Percentiles rank a stretch among this genome's conserved stretches.
These are phyloP conservation scores for Operophtera brumata DNA, from an alignment of 2,888 invertebrate species.

Conservation along the genomic window DNA sequence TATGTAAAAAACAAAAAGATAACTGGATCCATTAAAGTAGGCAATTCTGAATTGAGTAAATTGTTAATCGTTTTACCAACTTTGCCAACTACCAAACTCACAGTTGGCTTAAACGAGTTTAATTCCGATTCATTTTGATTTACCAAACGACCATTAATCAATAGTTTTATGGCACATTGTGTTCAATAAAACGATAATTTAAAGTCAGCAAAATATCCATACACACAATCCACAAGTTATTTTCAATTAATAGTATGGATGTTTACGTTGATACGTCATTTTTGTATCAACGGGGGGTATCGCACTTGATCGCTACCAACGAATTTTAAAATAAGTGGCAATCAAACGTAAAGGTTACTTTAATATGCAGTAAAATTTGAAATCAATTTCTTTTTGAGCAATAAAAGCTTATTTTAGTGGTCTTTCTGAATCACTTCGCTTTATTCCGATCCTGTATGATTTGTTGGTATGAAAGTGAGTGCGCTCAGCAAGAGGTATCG, in stretches of 20 bases:
- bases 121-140: slow-evolving; percentile 10
- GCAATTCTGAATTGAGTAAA: too few species aligned
- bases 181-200: slow-evolving; percentile 16
- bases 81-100: too few species aligned
- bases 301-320: slow-evolving; percentile 39
- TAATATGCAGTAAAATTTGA: slow-evolving; percentile 77
- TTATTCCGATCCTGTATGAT: slow-evolving; percentile 44
- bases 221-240: slow-evolving; percentile 44
- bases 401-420: slow-evolving; percentile 66
- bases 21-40: too few species aligned
- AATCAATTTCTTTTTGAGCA: slow-evolving; percentile 72
- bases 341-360: slow-evolving; percentile 74
- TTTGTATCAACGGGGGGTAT: slow-evolving; percentile 59
- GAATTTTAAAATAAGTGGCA: slow-evolving; percentile 58
- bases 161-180: slow-evolving; percentile 13
- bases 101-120: background rate
- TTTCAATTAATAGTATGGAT: slow-evolving; percentile 67
- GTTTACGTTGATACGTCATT: slow-evolving; percentile 64
- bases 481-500: slow-evolving; percentile 66
- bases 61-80: too few species aligned
- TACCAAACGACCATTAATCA: slow-evolving; percentile 9
- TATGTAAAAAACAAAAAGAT: too few species aligned
- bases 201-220: slow-evolving; percentile 16
- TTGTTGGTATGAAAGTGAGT: slow-evolving; percentile 64
- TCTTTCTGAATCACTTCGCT: slow-evolving; percentile 61